Evolutionary conservation across 2,113 vertebrate species (phyloP), one percentile per base, ranked within the genome.

Genomic region (Elephantulus edwardii): DNA sequence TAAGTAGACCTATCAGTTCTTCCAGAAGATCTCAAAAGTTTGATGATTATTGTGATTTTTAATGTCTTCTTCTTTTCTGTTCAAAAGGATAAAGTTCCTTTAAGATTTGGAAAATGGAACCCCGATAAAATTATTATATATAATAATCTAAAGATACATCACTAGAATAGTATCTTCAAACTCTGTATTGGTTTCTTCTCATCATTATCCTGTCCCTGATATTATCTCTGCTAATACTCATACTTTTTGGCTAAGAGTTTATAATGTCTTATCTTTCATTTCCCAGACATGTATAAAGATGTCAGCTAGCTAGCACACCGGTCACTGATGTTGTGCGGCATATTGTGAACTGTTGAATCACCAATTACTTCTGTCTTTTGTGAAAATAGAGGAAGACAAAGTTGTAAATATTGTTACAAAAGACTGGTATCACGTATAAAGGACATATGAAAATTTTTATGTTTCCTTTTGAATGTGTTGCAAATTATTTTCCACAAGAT

Each of bases 11-110:
- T 22, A 33, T 56, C 38, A 85, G 0, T 82, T 92, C 60, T 87
- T 60, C 14, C 62, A 75, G 35, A 89, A 85, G 60, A 66, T 52
- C n/a, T 94, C 46, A 71, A 52, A 95, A 58, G 76, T 52, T 88
- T 62, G 12, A 28, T 83, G 54, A 78, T 85, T 24, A 19, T 74
- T 76, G 0, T 48, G 72, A 71, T 77, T 90, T 26, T 89, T 78
- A 71, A 48, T 84, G 58, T 76, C 44, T 88, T 70, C 33, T 56
- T 56, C n/a, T 84, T 44, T 89, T 50, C 9, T 33, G 16, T 82
- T 82, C 62, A 82, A 42, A 89, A 40, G 30, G 13, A 28, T 87
- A 22, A 46, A 77, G 10, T 79, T 86, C 14, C 20, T 77, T 87
- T 87, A 81, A 88, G 44, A 82, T 78, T 30, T 35, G 24, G 44